Conservation (phyloP, 1,140 invertebrate genomes). For the Drosophila pruinosa region DNA sequence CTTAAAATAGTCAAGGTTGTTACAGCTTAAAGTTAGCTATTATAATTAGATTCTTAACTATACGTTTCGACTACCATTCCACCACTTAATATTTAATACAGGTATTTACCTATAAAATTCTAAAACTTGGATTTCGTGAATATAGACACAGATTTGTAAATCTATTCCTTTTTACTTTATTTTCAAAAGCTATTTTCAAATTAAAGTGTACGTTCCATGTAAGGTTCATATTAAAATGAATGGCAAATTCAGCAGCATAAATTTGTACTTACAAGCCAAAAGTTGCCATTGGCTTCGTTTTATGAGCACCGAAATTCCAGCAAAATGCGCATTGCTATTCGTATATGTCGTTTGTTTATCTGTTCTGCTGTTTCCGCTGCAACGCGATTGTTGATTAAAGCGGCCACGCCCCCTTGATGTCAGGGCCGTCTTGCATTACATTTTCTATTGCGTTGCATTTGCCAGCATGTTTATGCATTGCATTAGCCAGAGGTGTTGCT, state of each 20-base stretch:
- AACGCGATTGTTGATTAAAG: conserved; percentile 62
- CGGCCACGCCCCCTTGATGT: conserved; percentile 26
- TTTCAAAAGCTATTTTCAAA: too few species aligned
- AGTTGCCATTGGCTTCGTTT: neutral
- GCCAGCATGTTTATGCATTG: conserved; percentile 62
- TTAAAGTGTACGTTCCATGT: too few species aligned
- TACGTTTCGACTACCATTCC: too few species aligned
- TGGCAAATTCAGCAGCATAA: neutral
- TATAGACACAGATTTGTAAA: too few species aligned
- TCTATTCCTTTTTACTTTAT: too few species aligned
- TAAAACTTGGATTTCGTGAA: too few species aligned
- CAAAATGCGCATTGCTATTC: neutral
- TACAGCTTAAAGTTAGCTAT: too few species aligned
- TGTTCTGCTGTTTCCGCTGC: conserved; percentile 27
- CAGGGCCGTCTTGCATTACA: conserved; percentile 6
- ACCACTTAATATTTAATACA: too few species aligned
- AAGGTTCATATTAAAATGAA: too few species aligned
- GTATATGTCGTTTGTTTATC: conserved; percentile 2
- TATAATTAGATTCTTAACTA: too few species aligned
- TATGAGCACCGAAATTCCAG: neutral
- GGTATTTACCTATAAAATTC: too few species aligned
- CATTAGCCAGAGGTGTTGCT: conserved; percentile 34
- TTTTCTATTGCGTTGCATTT: conserved; percentile 60
- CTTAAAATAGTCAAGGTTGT: too few species aligned
- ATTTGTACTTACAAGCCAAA: neutral